Evolutionary conservation across 2,113 vertebrate species (phyloP).

Genomic region (Phaethon lepturus): DNA sequence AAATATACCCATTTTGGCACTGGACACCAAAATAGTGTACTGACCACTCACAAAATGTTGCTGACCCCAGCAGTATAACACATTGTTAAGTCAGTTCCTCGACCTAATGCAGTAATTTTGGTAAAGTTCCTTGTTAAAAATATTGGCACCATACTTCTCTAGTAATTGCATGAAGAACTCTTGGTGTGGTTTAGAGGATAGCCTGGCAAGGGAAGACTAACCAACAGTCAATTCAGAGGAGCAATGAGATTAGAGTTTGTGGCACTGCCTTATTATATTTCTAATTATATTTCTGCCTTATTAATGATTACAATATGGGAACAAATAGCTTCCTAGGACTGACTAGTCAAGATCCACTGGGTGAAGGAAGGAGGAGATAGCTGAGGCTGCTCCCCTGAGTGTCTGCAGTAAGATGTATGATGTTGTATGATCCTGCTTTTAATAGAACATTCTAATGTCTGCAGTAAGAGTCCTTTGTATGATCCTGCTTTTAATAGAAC

Average conservation of each 20-base stretch:
- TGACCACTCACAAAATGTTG: background rate
- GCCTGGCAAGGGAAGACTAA: background rate
- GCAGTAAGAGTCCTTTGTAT: background rate
- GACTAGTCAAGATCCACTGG: background rate
- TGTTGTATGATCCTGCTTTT: background rate
- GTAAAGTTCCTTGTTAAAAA: background rate
- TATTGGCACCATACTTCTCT: background rate
- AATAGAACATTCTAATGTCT: background rate
- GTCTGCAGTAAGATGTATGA: background rate
- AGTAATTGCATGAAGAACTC: background rate
- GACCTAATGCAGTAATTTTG: background rate
- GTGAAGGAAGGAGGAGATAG: background rate
- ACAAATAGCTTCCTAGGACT: background rate
- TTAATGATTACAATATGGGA: background rate
- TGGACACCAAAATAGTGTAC: background rate
- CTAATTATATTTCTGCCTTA: background rate
- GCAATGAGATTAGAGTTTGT: background rate
- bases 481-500: background rate
- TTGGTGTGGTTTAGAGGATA: background rate
- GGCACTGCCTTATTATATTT: no score
- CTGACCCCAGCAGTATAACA: background rate
- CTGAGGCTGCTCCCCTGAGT: background rate
- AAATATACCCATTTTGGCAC: background rate
- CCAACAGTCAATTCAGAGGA: background rate
- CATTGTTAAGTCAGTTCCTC: background rate